Percentiles rank a stretch among this genome's conserved stretches.
Conservation (phyloP, 2,113 vertebrate genomes). For the Henicopernis longicauda region DNA sequence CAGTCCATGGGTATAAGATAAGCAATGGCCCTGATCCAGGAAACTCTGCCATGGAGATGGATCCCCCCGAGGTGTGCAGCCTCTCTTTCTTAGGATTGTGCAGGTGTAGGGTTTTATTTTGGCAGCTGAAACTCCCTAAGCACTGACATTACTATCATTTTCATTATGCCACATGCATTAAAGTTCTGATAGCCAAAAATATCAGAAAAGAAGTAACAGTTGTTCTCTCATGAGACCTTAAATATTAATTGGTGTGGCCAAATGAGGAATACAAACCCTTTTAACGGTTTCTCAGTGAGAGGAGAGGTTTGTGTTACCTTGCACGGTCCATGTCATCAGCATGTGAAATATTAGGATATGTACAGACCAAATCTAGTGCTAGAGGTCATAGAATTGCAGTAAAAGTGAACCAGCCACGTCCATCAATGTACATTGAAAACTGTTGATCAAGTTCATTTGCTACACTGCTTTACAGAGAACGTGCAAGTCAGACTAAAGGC, state of each 20-base stretch:
- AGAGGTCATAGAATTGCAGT: not conserved
- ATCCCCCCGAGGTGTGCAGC: not conserved
- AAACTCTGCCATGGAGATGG: not conserved
- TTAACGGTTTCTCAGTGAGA: not conserved
- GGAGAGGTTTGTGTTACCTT: not conserved
- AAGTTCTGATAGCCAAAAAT: not conserved
- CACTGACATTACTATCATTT: not conserved
- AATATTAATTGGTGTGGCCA: not conserved
- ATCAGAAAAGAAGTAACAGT: not conserved
- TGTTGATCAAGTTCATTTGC: not conserved
- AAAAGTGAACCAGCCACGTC: not conserved
- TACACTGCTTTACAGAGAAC: not conserved
- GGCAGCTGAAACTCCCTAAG: slow-evolving; percentile 8
- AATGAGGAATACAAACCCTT: not conserved
- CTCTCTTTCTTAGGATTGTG: not conserved
- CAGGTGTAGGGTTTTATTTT: slow-evolving; percentile 15
- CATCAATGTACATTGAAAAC: not conserved
- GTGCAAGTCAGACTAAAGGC: not conserved
- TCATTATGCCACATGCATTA: not conserved
- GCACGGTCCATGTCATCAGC: not conserved
- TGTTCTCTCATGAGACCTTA: not conserved
- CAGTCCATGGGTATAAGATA: slow-evolving; percentile 19
- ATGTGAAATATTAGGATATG: not conserved
- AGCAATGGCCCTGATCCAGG: slow-evolving; percentile 29
- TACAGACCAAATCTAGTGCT: not conserved